A percentile compares a stretch with the other conserved stretches of the same genome.
Evolutionary conservation across 2,797 vertebrate genomes (phyloP).

Genomic region (Cuniculus paca): DNA sequence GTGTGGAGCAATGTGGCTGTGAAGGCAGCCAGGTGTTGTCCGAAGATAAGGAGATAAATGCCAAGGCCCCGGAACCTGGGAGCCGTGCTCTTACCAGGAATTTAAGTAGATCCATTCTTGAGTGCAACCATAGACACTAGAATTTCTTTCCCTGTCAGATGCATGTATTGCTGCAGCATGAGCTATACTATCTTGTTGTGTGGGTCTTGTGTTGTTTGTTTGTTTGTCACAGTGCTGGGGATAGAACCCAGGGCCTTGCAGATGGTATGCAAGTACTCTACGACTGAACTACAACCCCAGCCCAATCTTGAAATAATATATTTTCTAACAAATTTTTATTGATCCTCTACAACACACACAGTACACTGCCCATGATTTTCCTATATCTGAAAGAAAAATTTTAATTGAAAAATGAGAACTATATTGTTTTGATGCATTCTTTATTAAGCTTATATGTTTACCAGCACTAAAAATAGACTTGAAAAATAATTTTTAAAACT

Average conservation of each 20-base stretch:
- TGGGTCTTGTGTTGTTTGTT: background rate
- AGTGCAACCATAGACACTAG: too few relatives aligned
- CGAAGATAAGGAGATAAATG: background rate
- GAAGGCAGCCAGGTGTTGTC: background rate
- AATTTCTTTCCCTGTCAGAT: background rate
- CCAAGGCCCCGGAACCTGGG: fast-evolving
- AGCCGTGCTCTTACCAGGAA: background rate
- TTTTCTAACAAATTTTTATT: background rate
- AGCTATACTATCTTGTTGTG: background rate
- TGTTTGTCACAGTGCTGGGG: background rate
- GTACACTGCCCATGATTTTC: background rate
- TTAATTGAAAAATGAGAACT: constrained; percentile 11
- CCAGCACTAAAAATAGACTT: background rate
- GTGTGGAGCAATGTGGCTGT: background rate
- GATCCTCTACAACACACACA: background rate
- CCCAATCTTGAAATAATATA: background rate
- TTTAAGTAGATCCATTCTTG: background rate
- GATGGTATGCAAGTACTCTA: background rate
- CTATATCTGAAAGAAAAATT: background rate
- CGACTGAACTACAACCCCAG: background rate
- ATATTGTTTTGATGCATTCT: background rate
- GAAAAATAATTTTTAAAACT: constrained; percentile 19
- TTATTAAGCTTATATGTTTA: background rate
- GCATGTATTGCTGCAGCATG: fast-evolving
- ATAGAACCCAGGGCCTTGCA: background rate